phyloP scores from a whole-genome alignment of 2,888 invertebrate species.

The Anodontia alba region DNA sequence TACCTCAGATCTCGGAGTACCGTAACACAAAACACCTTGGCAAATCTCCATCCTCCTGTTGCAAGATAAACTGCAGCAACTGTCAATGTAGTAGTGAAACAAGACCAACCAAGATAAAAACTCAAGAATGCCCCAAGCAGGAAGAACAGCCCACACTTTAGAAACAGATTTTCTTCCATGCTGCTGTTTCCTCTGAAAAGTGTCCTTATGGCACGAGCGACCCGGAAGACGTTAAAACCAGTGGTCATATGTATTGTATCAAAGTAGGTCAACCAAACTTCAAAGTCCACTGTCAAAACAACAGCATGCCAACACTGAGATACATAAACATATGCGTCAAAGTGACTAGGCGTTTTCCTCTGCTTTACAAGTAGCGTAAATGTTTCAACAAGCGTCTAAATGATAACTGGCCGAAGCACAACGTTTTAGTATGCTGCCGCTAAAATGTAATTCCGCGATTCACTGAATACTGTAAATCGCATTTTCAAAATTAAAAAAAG shows the following conservation, averaged over 20 bases:
- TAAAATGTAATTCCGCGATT: not conserved
- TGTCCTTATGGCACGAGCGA: slow-evolving; percentile 38
- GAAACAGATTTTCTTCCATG: slow-evolving; percentile 43
- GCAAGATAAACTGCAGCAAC: slow-evolving; percentile 72
- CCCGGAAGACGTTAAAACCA: slow-evolving; percentile 25
- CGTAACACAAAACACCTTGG: slow-evolving; percentile 75
- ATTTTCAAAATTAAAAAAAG: no score
- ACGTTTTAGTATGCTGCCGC: not conserved
- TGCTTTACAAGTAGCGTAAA: not conserved
- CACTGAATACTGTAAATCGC: no score
- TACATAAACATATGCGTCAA: no score
- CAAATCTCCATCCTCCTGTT: slow-evolving; percentile 81
- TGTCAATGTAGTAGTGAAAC: slow-evolving; percentile 54
- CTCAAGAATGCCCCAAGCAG: slow-evolving; percentile 66
- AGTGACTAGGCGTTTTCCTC: no score
- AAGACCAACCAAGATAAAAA: slow-evolving; percentile 62
- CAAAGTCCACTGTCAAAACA: slow-evolving; percentile 40
- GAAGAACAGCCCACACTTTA: slow-evolving; percentile 65
- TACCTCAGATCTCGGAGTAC: slow-evolving; percentile 78
- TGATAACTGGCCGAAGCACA: slow-evolving; percentile 10
- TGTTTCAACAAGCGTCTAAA: not conserved
- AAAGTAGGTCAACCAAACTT: not conserved
- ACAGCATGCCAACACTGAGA: no score
- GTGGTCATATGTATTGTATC: slow-evolving; percentile 42
- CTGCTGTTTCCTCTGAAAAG: slow-evolving; percentile 27